Evolutionary conservation across 1,140 invertebrate genomes (phyloP).

Genomic region (Phymorhynchus buccinoides): DNA sequence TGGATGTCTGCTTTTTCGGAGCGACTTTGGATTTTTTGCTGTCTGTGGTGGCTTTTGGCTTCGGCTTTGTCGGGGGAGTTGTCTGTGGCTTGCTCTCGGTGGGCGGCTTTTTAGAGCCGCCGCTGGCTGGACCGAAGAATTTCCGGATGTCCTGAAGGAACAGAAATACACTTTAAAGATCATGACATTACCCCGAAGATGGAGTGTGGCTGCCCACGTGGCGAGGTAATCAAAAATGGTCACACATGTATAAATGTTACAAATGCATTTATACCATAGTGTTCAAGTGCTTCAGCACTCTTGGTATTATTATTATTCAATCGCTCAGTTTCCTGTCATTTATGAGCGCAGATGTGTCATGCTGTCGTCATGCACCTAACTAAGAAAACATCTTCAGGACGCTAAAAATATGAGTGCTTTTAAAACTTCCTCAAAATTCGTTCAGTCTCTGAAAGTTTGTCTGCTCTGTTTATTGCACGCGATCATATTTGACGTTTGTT

Average conservation of each 20-base stretch:
- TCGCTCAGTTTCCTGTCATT: too few species aligned
- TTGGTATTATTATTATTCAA: neutral
- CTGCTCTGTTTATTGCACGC: too few species aligned
- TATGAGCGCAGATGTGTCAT: too few species aligned
- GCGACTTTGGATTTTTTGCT: neutral
- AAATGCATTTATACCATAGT: neutral
- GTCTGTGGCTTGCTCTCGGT: neutral
- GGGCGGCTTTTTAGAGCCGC: conserved; percentile 35
- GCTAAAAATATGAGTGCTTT: too few species aligned
- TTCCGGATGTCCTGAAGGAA: conserved; percentile 56
- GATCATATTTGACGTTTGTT: too few species aligned
- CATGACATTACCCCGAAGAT: neutral
- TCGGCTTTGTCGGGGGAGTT: conserved; percentile 32
- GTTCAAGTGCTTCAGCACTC: too few species aligned
- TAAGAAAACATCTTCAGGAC: too few species aligned
- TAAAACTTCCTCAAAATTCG: too few species aligned
- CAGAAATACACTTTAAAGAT: neutral
- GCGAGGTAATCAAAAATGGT: too few species aligned
- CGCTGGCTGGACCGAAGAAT: conserved; percentile 45
- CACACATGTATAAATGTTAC: neutral
- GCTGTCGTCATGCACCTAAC: too few species aligned
- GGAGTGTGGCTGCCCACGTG: too few species aligned
- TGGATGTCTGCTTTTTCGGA: neutral
- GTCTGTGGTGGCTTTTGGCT: neutral
- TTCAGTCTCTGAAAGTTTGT: too few species aligned